These are phyloP conservation scores for Apis mellifera DNA, from an alignment of 1,140 invertebrate species.

Conservation along the genomic window DNA sequence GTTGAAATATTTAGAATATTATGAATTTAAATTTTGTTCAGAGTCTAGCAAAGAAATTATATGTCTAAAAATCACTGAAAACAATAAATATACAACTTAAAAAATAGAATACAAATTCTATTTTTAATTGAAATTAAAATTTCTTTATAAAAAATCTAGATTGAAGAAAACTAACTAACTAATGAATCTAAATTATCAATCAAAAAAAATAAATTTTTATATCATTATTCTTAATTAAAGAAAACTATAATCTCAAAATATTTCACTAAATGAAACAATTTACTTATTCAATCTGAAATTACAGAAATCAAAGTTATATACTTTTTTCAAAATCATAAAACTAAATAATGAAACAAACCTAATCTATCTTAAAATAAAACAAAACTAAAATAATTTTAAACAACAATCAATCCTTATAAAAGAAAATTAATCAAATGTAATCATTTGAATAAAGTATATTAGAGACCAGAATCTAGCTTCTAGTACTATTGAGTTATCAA, in stretches of 20 bases:
- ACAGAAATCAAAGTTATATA: not conserved
- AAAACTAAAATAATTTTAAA: not conserved
- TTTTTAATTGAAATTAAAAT: not conserved
- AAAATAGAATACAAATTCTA: not conserved
- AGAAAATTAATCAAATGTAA: not conserved
- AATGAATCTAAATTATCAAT: not conserved
- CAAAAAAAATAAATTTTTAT: not conserved
- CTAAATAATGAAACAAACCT: too few relatives aligned
- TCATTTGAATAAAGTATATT: not conserved
- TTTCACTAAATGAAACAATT: too few relatives aligned
- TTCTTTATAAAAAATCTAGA: not conserved
- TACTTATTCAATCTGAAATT: not conserved
- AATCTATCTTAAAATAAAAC: too few relatives aligned
- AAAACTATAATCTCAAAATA: not conserved
- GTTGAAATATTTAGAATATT: not conserved
- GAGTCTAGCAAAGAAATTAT: not conserved
- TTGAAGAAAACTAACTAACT: not conserved
- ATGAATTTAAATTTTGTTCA: not conserved
- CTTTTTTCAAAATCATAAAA: not conserved
- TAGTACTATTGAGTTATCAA: not conserved
- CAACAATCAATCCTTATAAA: not conserved
- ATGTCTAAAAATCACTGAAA: not conserved
- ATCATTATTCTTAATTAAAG: not conserved
- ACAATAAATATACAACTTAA: not conserved
- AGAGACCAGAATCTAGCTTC: not conserved